Evolutionary conservation across 2,888 invertebrate genomes (phyloP).

Genomic region (Rapana venosa): DNA sequence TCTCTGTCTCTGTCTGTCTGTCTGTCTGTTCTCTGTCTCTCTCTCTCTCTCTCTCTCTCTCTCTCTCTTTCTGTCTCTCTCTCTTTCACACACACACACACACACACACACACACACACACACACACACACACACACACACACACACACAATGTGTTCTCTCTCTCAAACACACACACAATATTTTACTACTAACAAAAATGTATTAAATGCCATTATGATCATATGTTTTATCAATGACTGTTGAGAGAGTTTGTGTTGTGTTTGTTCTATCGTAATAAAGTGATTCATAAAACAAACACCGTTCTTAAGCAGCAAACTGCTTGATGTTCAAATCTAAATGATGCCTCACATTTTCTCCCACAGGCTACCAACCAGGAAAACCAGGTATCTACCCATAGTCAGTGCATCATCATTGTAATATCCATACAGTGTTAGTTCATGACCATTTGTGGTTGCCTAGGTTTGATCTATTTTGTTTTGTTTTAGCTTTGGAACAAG

Average conservation of each 20-base stretch:
- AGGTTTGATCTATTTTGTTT: neutral
- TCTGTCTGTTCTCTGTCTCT: conserved; percentile 8
- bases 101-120: too few species aligned
- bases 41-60: conserved; percentile 8
- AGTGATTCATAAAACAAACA: too few species aligned
- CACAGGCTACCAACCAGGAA: neutral
- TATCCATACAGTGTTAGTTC: neutral
- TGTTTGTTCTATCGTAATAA: neutral
- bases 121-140: too few species aligned
- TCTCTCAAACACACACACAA: too few species aligned
- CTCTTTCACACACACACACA: too few species aligned
- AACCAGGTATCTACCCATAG: neutral
- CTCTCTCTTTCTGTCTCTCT: conserved; percentile 3
- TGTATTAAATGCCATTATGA: too few species aligned
- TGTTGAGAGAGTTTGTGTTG: neutral
- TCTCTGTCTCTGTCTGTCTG: neutral
- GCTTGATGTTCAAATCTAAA: neutral
- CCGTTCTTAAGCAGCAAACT: neutral
- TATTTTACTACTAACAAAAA: too few species aligned
- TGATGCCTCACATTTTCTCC: neutral
- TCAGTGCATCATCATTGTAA: too few species aligned
- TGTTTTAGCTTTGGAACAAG: neutral
- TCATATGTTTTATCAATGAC: too few species aligned
- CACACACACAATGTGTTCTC: neutral
- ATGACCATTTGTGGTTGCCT: neutral